phyloP scores from a whole-genome alignment of 2,113 vertebrate genomes.

The Dendrocopos noguchii region DNA sequence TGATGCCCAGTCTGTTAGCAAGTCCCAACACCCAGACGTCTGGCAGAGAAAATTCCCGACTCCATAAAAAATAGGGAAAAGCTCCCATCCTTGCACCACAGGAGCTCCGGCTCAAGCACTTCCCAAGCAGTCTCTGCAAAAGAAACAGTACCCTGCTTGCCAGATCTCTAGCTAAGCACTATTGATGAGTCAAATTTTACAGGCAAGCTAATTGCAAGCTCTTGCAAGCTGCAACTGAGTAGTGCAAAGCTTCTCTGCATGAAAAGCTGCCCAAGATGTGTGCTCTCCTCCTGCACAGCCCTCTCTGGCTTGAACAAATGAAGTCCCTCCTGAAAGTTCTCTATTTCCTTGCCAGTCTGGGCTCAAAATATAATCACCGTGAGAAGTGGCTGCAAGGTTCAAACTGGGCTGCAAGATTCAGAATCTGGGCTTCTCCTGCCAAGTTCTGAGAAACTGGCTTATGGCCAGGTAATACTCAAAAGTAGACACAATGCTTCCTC shows the following conservation, averaged over 20 bases:
- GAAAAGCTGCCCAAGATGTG: rapidly evolving
- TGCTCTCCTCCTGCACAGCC: rapidly evolving
- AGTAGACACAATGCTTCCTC: background rate
- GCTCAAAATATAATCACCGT: background rate
- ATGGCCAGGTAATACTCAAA: background rate
- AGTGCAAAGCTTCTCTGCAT: rapidly evolving
- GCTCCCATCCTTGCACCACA: background rate
- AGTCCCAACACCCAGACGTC: background rate
- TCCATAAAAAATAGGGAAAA: background rate
- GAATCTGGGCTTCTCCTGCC: background rate
- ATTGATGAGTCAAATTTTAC: background rate
- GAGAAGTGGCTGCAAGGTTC: background rate
- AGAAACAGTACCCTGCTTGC: background rate
- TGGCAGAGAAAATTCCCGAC: background rate
- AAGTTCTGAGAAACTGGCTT: background rate
- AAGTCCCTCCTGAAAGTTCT: background rate
- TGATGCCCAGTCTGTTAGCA: background rate
- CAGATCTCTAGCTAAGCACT: background rate
- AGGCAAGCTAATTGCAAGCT: background rate
- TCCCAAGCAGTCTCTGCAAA: background rate
- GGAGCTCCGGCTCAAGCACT: background rate
- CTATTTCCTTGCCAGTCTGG: background rate
- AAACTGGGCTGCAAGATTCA: background rate
- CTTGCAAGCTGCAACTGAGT: background rate
- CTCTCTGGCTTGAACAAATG: rapidly evolving